A percentile compares a stretch with the other conserved stretches of the same genome.
These are phyloP conservation scores for Drosophila prosaltans DNA, from an alignment of 1,140 invertebrate genomes.

Conservation along the genomic window DNA sequence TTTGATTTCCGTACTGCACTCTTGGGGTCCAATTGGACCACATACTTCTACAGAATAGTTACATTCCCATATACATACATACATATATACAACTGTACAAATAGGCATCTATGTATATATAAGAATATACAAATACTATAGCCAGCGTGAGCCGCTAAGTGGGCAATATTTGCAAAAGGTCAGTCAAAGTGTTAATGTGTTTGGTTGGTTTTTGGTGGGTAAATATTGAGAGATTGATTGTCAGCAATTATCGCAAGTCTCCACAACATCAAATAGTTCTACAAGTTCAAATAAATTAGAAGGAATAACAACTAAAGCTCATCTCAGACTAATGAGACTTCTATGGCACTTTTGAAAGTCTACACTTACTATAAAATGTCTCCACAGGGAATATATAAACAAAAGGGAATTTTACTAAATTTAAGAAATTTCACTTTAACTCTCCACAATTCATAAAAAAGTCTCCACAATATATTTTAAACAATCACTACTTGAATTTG, in stretches of 20 bases:
- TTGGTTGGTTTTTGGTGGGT: conserved; percentile 15
- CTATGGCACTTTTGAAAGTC: not conserved
- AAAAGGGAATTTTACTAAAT: too few species aligned
- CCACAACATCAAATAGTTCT: conserved; percentile 9
- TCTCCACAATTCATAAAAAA: too few species aligned
- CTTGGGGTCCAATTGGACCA: conserved; percentile 26
- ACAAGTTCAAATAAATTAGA: not conserved
- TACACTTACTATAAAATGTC: not conserved
- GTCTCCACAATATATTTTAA: too few species aligned
- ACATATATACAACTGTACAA: not conserved
- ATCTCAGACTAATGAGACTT: too few species aligned
- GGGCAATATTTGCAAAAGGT: conserved; percentile 36
- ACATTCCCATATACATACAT: conserved; percentile 1
- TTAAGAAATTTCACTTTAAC: too few species aligned
- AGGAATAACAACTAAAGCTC: too few species aligned
- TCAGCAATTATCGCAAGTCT: conserved; percentile 30
- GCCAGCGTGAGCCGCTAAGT: conserved; percentile 42
- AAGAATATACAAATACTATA: not conserved
- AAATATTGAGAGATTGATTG: conserved; percentile 42
- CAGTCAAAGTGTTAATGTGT: conserved; percentile 24
- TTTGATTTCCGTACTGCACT: conserved; percentile 72
- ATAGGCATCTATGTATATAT: conserved; percentile 2
- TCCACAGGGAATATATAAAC: too few species aligned
- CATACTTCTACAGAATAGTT: conserved; percentile 1
- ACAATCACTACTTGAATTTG: too few species aligned